A percentile compares a stretch with the other conserved stretches of the same genome.
Evolutionary conservation across 2,113 vertebrate genomes (phyloP).

Genomic region (Ondatra zibethicus): DNA sequence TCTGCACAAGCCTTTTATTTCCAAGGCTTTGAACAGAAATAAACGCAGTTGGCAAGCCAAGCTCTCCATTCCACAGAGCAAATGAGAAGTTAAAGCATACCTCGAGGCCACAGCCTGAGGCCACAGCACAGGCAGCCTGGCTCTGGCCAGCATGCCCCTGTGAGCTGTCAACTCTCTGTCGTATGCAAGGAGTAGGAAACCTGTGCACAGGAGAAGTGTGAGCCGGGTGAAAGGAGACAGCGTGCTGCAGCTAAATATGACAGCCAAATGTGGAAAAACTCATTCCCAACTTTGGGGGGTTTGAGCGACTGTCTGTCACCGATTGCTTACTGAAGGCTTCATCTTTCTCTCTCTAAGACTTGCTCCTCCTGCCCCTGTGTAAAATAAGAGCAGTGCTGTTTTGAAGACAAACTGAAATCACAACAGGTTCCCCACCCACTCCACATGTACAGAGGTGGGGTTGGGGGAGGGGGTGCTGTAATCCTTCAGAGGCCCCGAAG

Average conservation of each 20-base stretch:
- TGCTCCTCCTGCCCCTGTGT: neutral
- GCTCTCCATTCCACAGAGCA: slow-evolving; percentile 69
- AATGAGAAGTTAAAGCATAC: slow-evolving; percentile 51
- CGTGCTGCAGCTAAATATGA: slow-evolving; percentile 7
- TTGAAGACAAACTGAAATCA: neutral
- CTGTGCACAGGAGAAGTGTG: neutral
- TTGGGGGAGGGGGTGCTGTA: neutral
- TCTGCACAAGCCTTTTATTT: slow-evolving; percentile 85
- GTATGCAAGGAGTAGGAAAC: slow-evolving; percentile 20
- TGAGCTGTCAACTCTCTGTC: neutral
- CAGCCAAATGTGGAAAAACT: neutral
- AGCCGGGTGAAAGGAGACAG: neutral
- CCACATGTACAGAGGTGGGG: neutral
- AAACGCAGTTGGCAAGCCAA: slow-evolving; percentile 78
- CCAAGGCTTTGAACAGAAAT: slow-evolving; percentile 80
- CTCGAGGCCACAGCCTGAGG: neutral
- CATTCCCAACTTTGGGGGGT: slow-evolving; percentile 26
- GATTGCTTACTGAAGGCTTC: neutral
- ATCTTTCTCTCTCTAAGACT: neutral
- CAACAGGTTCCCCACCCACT: neutral
- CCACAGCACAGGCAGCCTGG: neutral
- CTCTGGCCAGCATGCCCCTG: neutral
- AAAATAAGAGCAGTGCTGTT: neutral
- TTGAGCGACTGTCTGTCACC: neutral
- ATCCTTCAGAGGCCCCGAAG: neutral